Evolutionary conservation across 1,140 invertebrate genomes (phyloP).

Genomic region (Pissodes strobi): DNA sequence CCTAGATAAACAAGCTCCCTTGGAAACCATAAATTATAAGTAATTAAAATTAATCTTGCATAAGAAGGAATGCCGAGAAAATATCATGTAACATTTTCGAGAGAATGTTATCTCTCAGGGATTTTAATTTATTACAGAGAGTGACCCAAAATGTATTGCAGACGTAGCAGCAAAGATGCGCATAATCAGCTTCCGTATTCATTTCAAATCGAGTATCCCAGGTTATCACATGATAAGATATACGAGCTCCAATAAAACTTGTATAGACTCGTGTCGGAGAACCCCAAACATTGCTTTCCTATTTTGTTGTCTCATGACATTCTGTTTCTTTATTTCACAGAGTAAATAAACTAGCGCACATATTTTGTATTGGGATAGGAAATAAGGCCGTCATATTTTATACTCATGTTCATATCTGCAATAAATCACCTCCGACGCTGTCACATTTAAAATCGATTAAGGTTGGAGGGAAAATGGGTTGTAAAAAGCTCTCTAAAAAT

Average conservation of each 20-base stretch:
- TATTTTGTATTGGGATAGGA: slow-evolving; percentile 1
- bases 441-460: slow-evolving; percentile 24
- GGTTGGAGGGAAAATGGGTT: not conserved
- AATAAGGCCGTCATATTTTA: slow-evolving; percentile 8
- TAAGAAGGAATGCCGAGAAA: no score
- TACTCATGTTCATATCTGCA: not conserved
- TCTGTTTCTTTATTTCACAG: not conserved
- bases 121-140: no score
- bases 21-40: no score
- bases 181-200: no score
- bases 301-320: not conserved
- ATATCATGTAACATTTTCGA: no score
- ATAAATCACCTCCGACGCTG: slow-evolving; percentile 17
- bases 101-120: no score
- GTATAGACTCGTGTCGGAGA: not conserved
- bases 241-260: not conserved
- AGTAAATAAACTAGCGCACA: not conserved
- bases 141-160: no score
- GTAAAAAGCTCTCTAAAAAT: slow-evolving; percentile 3
- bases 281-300: not conserved
- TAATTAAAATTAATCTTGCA: no score
- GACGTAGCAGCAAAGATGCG: no score
- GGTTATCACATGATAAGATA: no score
- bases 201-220: no score
- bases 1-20: no score